Evolutionary conservation across 2,888 invertebrate genomes (phyloP).

Genomic region (Molorchus minor): DNA sequence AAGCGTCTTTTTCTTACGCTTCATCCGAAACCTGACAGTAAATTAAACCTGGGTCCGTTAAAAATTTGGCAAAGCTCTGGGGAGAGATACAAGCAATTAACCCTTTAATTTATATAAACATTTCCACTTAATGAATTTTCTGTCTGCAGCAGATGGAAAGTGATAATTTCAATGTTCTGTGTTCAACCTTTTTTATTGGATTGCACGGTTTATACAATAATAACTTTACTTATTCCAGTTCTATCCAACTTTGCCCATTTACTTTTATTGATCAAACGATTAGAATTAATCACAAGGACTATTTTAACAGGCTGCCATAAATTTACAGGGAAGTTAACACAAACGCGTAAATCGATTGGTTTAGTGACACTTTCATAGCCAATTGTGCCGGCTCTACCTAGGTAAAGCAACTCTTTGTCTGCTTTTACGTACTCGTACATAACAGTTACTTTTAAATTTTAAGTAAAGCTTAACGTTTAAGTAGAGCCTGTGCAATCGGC

Average conservation of each 20-base stretch:
- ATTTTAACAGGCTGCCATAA: not conserved
- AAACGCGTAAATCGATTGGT: too few species aligned
- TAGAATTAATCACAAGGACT: conserved; percentile 11
- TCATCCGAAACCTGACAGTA: too few species aligned
- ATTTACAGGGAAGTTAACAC: too few species aligned
- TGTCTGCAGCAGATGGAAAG: conserved; percentile 11
- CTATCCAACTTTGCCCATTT: conserved; percentile 13
- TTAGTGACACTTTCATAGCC: too few species aligned
- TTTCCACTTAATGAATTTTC: conserved; percentile 17
- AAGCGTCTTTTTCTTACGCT: too few species aligned
- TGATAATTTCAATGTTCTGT: conserved; percentile 13
- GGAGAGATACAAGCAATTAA: conserved; percentile 4
- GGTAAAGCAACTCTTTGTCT: too few species aligned
- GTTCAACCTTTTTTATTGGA: conserved; percentile 4
- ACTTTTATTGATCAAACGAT: conserved; percentile 11
- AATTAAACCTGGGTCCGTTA: not conserved
- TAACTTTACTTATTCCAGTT: conserved; percentile 18
- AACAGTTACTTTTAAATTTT: too few species aligned
- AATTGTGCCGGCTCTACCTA: too few species aligned
- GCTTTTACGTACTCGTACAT: too few species aligned
- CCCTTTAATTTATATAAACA: conserved; percentile 16
- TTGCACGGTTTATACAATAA: conserved; percentile 14
- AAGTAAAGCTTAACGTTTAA: too few species aligned
- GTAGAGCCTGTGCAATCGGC: too few species aligned
- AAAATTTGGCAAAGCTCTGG: not conserved